Percentiles rank a stretch among this genome's conserved stretches.
phyloP scores from a whole-genome alignment of 2,113 vertebrate species.

The Ciconia boyciana region DNA sequence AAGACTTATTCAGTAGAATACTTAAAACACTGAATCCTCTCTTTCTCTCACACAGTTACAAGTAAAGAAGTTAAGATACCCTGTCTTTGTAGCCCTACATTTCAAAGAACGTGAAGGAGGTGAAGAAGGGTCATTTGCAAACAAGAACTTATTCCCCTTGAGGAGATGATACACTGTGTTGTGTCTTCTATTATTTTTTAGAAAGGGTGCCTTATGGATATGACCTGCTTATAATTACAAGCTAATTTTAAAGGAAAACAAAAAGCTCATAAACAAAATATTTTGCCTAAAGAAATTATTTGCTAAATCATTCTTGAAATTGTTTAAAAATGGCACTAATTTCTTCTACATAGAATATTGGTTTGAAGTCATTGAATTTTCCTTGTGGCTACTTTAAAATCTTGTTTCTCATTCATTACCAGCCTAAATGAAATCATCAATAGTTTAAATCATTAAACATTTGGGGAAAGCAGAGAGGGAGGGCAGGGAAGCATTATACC shows the following conservation, averaged over 20 bases:
- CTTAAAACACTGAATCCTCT: rapidly evolving
- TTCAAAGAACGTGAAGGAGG: not conserved
- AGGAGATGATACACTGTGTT: not conserved
- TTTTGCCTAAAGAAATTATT: not conserved
- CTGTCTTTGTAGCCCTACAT: not conserved
- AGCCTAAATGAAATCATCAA: not conserved
- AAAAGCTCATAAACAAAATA: not conserved
- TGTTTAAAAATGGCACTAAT: not conserved
- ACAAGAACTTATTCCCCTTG: not conserved
- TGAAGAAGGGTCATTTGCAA: not conserved
- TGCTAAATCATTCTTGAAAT: not conserved
- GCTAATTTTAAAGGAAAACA: not conserved
- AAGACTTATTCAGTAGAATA: not conserved
- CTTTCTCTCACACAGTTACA: not conserved
- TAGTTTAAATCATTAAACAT: not conserved
- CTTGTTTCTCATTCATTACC: not conserved
- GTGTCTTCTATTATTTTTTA: not conserved
- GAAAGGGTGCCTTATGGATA: not conserved
- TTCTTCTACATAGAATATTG: not conserved
- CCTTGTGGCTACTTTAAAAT: not conserved
- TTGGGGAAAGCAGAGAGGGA: not conserved
- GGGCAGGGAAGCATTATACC: not conserved
- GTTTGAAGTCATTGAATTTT: not conserved
- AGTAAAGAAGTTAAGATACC: not conserved
- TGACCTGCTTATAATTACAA: not conserved